phyloP scores from a whole-genome alignment of 2,113 vertebrate species.

The Scopus umbretta region DNA sequence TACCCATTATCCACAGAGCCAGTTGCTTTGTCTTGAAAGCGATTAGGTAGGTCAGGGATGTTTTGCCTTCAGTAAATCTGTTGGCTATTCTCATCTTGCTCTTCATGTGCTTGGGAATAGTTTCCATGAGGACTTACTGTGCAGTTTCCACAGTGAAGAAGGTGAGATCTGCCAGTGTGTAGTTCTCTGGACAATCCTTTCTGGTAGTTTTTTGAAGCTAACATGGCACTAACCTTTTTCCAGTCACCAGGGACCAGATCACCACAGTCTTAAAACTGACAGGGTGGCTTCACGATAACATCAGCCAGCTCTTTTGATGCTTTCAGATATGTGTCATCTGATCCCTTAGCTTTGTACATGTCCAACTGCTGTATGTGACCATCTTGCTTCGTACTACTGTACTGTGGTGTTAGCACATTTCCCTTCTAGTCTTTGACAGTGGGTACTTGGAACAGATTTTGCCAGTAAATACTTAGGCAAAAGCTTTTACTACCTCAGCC shows the following conservation, averaged over 20 bases:
- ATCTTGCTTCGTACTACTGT: neutral
- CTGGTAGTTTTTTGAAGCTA: neutral
- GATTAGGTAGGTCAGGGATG: neutral
- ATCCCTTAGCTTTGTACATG: fast-evolving
- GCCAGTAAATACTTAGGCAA: neutral
- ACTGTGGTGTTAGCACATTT: neutral
- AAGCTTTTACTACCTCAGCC: neutral
- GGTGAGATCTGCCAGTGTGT: neutral
- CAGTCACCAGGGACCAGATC: neutral
- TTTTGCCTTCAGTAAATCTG: neutral
- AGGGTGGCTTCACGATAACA: neutral
- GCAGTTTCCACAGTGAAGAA: neutral
- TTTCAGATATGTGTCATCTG: fast-evolving
- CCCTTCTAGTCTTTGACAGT: neutral
- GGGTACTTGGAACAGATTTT: neutral
- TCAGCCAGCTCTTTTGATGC: neutral
- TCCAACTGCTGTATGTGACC: neutral
- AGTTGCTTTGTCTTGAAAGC: neutral
- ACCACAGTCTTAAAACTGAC: neutral
- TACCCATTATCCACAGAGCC: neutral
- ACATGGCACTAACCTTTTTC: neutral
- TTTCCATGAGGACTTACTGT: neutral
- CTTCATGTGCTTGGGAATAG: neutral
- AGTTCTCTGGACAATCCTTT: neutral
- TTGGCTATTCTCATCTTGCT: neutral